Evolutionary conservation across 2,113 vertebrate genomes (phyloP).

Genomic region (Rhizomys pruinosus): DNA sequence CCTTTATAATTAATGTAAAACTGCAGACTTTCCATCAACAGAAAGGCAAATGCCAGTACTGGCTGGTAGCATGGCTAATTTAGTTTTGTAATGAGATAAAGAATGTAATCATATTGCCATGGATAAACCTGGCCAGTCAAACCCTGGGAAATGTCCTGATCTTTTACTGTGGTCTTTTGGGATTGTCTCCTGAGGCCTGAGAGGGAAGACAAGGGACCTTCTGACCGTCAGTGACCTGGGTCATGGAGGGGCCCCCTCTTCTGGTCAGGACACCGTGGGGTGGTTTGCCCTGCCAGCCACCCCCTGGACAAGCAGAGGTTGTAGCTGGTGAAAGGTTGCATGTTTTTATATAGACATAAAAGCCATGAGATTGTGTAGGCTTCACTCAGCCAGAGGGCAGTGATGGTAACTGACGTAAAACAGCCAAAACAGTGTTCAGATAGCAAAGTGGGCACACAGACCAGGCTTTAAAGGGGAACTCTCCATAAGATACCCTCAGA

Average conservation of each 20-base stretch:
- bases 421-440: background rate
- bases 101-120: constrained; percentile 37
- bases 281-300: background rate
- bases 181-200: background rate
- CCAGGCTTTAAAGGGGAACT: background rate
- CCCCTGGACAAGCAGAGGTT: background rate
- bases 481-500: background rate
- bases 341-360: background rate
- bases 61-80: background rate
- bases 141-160: background rate
- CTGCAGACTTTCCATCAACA: constrained; percentile 37
- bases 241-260: background rate
- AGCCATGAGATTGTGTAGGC: accelerated
- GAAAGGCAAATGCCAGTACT: background rate
- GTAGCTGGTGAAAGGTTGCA: background rate
- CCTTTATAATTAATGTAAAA: constrained; percentile 55
- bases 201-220: background rate
- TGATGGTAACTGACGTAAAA: accelerated
- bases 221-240: background rate
- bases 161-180: constrained; percentile 5
- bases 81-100: constrained; percentile 38
- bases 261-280: background rate
- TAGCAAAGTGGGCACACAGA: accelerated
- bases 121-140: background rate
- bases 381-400: background rate